Conservation (phyloP, 2,888 invertebrate species). For the Amblyjoppa fuscipennis region DNA sequence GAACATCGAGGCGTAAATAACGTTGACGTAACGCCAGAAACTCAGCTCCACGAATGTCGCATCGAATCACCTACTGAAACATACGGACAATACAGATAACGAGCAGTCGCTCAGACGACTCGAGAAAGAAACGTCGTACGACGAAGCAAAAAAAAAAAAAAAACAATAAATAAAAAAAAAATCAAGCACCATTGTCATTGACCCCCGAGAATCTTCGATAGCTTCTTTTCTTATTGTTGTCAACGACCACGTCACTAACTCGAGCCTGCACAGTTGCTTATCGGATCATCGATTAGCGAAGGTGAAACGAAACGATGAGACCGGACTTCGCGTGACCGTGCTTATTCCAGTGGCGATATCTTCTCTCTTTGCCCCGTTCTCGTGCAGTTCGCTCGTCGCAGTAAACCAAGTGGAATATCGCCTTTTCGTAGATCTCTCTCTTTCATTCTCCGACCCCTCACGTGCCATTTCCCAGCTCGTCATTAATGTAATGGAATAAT, state of each 20-base stretch:
- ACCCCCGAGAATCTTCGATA: neutral
- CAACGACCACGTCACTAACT: neutral
- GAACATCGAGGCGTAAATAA: constrained; percentile 50
- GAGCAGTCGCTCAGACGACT: neutral
- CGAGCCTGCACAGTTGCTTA: constrained; percentile 25
- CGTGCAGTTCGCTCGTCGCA: neutral
- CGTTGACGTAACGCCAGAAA: constrained; percentile 52
- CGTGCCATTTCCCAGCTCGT: neutral
- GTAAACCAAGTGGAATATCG: constrained; percentile 50
- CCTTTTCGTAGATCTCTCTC: constrained; percentile 31
- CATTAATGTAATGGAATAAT: constrained; percentile 33
- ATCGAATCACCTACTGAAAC: constrained; percentile 41
- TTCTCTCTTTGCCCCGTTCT: neutral
- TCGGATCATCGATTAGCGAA: constrained; percentile 51
- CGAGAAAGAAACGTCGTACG: neutral
- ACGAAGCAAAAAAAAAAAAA: neutral
- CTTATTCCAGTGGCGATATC: constrained; percentile 36
- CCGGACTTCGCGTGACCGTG: constrained; percentile 57
- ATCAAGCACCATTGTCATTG: constrained; percentile 4
- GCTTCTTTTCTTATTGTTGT: neutral
- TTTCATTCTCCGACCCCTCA: constrained; percentile 12
- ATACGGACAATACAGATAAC: constrained; percentile 1
- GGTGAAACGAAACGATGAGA: constrained; percentile 41
- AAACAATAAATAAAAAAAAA: neutral
- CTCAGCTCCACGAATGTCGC: neutral